Base-by-base conservation (phyloP, 2,113 vertebrate genomes). In the Hippocampus abdominalis region DNA sequence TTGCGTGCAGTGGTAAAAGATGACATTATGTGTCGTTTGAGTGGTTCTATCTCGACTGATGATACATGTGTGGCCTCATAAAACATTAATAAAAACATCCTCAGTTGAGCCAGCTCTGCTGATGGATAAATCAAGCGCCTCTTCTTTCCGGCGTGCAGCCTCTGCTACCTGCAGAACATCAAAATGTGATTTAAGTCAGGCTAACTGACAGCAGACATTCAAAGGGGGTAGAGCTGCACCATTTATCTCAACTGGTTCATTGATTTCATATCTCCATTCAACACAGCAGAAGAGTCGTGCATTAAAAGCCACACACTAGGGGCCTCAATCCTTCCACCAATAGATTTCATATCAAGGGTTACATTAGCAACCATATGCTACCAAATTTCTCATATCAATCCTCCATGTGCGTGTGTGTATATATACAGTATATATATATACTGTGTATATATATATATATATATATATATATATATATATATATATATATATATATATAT, bases 71-170 rank as follows among this genome's bases (percentile, higher is more conserved):
- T 23, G 20, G 39, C 62, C 39, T 60, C 57, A 60, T 60, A 32
- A 60, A 60, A 60, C 57, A 60, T 60, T 42, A 12, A 64, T 64
- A 64, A 23, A 40, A 64, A n/a, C 20, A 12, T 63, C 9, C 61
- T n/a, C 23, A 25, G 61, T n/a, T 42, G 12, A 44, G 21, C 39
- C 40, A 44, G 62, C 21, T 44, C 12, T 12, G 9, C 92, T 84
- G 88, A 88, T 81, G 89, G 81, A 88, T 90, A 91, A 79, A 92
- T 91, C 87, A 91, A 90, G 87, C 87, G 86, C 88, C 80, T 48
- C 90, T 84, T 89, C 88, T 90, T 89, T 89, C 88, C 64, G 82
- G 85, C 88, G 86, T 84, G 87, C 88, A 87, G 88, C 86, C 90
- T 89, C 86, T 88, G 80, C 88, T 86, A 89, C 87, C 8, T 4